Base-by-base conservation (phyloP, 1,140 invertebrate species). In the Paraescarpia echinospica region DNA sequence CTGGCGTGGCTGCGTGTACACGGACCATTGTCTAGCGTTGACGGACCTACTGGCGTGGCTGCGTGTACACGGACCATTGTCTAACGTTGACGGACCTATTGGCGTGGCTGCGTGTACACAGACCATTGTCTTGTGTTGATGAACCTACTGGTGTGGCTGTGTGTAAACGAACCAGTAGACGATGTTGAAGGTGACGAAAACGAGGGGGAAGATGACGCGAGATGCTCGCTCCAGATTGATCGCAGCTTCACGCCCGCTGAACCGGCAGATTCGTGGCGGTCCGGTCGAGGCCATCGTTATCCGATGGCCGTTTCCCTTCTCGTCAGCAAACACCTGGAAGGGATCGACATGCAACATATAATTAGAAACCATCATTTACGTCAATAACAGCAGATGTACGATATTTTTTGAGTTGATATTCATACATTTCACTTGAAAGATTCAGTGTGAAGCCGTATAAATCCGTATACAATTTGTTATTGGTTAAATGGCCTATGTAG, bases 131-230 rank as follows among this genome's bases (percentile, higher is more conserved):
- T 77, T 77, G 59, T 77, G 9, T 27, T 14, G 59, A 27, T 14
- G 14, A 27, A 31, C 59, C 59, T 77, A 27, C 22, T 77, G 59
- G 22, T 31, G n/a, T 27, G 59, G 59, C 59, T 77, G 59, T 18
- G 59, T 77, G 59, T 77, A 77, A 6, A 77, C 59, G 59, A 98
- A 96, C 98, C 98, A 99, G 95, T 99, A 99, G 94, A 97, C 97
- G 34, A 99, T 95, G 95, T 99, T 99, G 89, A 99, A 97, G 0
- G 98, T 95, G 0, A 97, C 97, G 95, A 99, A 99, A 0, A 98
- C 98, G 1, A 98, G 97, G 1, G 98, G 98, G 95, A 99, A 99
- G 33, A 98, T 95, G 91, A 99, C 96, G 41, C 98, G 96, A 0
- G 98, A 98, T 0, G 98, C 97, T 94, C 97, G 97, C 96, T 99